A percentile compares a stretch with the other conserved stretches of the same genome.
These are phyloP conservation scores for Aplocera efformata DNA, from an alignment of 2,888 invertebrate genomes.

Conservation along the genomic window DNA sequence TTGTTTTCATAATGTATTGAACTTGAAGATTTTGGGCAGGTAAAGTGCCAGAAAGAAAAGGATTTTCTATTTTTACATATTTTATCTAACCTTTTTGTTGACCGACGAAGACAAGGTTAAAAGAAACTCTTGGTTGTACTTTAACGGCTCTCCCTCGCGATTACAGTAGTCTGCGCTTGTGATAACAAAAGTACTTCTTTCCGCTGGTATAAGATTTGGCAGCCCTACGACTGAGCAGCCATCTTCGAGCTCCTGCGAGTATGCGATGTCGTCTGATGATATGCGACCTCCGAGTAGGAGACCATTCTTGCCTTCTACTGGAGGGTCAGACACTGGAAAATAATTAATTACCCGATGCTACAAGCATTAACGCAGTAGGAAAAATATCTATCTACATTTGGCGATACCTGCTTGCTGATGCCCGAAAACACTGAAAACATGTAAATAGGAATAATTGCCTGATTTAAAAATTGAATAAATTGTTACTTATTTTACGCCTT, in stretches of 20 bases:
- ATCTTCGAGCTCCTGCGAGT: conserved; percentile 63
- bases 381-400: no score
- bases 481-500: no score
- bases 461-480: no score
- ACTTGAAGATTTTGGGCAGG: conserved; percentile 24
- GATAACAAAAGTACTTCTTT: conserved; percentile 56
- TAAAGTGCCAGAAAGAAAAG: conserved; percentile 10
- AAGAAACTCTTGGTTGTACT: conserved; percentile 70
- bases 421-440: no score
- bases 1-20: conserved; percentile 36
- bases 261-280: conserved; percentile 57
- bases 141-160: conserved; percentile 56
- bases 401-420: no score
- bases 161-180: conserved; percentile 68
- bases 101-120: conserved; percentile 57
- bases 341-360: neutral
- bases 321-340: conserved; percentile 53
- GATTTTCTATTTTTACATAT: conserved; percentile 12
- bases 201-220: conserved; percentile 39
- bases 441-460: no score
- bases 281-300: conserved; percentile 63
- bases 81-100: conserved; percentile 45
- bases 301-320: conserved; percentile 49
- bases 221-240: conserved; percentile 55
- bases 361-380: no score